Percentiles rank a stretch among this genome's conserved stretches.
Conservation (phyloP, 2,888 invertebrate species). For the Dasypolia templi region DNA sequence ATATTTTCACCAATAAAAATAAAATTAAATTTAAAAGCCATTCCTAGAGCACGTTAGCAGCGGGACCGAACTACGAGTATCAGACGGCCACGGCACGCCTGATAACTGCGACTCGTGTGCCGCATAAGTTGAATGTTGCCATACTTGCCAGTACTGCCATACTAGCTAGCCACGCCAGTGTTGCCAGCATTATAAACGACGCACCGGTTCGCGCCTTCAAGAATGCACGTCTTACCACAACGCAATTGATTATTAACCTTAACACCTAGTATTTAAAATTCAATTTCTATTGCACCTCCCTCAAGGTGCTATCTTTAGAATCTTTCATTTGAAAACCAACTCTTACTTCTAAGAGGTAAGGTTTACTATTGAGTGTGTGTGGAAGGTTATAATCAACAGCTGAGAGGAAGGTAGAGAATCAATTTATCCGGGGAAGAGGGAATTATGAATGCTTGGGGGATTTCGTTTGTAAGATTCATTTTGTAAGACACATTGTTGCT, state of each 20-base stretch:
- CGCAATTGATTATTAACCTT: slow-evolving; percentile 49
- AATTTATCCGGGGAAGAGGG: slow-evolving; percentile 72
- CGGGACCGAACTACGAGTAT: neutral
- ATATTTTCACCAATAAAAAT: slow-evolving; percentile 14
- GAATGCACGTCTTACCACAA: slow-evolving; percentile 65
- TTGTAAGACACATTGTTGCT: slow-evolving; percentile 56
- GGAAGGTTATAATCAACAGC: slow-evolving; percentile 67
- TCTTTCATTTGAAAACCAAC: slow-evolving; percentile 32
- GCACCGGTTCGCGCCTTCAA: slow-evolving; percentile 63
- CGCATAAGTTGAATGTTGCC: slow-evolving; percentile 65
- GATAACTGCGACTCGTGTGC: slow-evolving; percentile 34
- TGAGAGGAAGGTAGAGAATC: slow-evolving; percentile 76
- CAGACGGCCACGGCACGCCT: slow-evolving; percentile 42
- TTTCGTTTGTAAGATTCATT: slow-evolving; percentile 61
- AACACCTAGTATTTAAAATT: slow-evolving; percentile 48
- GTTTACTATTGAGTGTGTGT: slow-evolving; percentile 35
- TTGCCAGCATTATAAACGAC: slow-evolving; percentile 70
- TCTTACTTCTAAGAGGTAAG: slow-evolving; percentile 33
- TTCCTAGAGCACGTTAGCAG: slow-evolving; percentile 36
- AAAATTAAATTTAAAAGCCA: slow-evolving; percentile 12
- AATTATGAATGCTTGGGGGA: slow-evolving; percentile 67
- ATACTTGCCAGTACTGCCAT: slow-evolving; percentile 23
- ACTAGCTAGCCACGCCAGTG: slow-evolving; percentile 38
- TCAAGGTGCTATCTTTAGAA: slow-evolving; percentile 47
- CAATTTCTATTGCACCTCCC: slow-evolving; percentile 50